These are phyloP conservation scores for Myiothlypis coronata DNA, from an alignment of 2,797 vertebrate species.

Conservation along the genomic window DNA sequence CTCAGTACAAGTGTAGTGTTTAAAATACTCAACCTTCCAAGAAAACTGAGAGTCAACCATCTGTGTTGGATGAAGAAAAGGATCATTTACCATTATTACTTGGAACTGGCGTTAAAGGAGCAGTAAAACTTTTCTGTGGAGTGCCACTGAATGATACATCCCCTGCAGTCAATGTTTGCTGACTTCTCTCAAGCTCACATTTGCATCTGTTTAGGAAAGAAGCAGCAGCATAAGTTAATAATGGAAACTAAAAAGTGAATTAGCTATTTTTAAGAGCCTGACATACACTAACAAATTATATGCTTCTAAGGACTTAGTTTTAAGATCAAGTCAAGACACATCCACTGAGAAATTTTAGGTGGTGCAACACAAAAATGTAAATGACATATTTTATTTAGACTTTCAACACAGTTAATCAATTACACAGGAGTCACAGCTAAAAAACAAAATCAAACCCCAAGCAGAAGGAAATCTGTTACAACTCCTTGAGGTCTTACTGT, in stretches of 20 bases:
- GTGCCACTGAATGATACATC: constrained; percentile 77
- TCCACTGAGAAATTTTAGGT: background rate
- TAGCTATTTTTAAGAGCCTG: background rate
- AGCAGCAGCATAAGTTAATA: background rate
- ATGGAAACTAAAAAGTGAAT: background rate
- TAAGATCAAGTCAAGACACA: background rate
- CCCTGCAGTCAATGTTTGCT: constrained; percentile 54
- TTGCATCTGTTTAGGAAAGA: constrained; percentile 78
- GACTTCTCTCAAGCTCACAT: constrained; percentile 85
- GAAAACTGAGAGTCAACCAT: background rate
- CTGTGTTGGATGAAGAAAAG: background rate
- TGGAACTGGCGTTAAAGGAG: constrained; percentile 72
- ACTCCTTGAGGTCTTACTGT: background rate
- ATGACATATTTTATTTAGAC: background rate
- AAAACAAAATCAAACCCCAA: background rate
- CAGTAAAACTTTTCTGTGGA: constrained; percentile 79
- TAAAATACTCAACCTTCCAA: background rate
- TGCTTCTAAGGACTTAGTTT: background rate
- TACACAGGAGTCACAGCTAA: background rate
- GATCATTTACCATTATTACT: constrained; percentile 76
- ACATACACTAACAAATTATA: background rate
- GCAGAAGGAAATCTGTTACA: background rate
- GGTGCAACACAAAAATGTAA: background rate
- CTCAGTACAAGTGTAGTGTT: background rate
- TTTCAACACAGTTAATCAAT: background rate